Conservation (phyloP, 1,140 invertebrate genomes). For the Diorhabda elongata region DNA sequence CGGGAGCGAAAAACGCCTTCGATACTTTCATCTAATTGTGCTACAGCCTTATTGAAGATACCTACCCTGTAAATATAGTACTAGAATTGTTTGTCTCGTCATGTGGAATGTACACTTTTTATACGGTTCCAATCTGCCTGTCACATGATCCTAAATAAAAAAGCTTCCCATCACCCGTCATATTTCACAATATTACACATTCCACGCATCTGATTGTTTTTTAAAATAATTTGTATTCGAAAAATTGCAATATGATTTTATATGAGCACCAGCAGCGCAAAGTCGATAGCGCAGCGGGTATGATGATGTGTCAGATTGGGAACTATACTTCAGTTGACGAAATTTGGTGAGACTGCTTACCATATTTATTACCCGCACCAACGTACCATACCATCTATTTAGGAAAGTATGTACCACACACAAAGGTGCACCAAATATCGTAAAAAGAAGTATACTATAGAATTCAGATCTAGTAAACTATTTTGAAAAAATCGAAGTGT, state of each 20-base stretch:
- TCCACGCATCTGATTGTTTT: conserved; percentile 32
- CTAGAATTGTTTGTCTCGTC: conserved; percentile 23
- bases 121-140: conserved; percentile 58
- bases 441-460: conserved; percentile 23
- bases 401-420: too few relatives aligned
- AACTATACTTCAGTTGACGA: conserved; percentile 27
- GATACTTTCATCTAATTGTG: not conserved
- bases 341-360: not conserved
- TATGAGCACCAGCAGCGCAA: conserved; percentile 12
- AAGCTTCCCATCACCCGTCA: conserved; percentile 28
- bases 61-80: conserved; percentile 32
- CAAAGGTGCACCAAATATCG: conserved; percentile 11
- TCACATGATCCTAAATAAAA: conserved; percentile 32
- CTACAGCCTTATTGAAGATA: conserved; percentile 2
- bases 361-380: too few relatives aligned
- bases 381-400: too few relatives aligned
- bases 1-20: too few relatives aligned
- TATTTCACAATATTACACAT: conserved; percentile 26
- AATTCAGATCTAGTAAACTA: conserved; percentile 46
- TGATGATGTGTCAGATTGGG: conserved; percentile 41
- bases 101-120: conserved; percentile 59
- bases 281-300: conserved; percentile 30
- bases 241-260: not conserved
- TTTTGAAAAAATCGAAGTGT: too few relatives aligned
- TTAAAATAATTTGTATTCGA: conserved; percentile 10